These are phyloP conservation scores for Xerus rutilus DNA, from an alignment of 2,797 vertebrate genomes.

Conservation along the genomic window DNA sequence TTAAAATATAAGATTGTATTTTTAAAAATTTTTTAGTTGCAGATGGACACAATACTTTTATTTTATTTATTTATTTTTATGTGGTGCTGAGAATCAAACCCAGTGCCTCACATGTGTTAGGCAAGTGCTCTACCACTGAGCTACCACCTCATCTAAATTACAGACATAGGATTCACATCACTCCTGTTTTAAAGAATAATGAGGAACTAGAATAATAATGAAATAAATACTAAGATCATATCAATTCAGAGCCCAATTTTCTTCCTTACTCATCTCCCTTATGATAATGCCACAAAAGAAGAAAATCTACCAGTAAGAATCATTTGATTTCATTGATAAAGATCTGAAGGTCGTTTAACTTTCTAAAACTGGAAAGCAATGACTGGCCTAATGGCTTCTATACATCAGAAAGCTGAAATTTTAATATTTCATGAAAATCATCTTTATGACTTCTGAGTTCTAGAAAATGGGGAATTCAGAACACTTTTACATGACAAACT, in stretches of 20 bases:
- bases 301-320: not conserved
- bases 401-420: not conserved
- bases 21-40: not conserved
- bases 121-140: no score
- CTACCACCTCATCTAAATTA: not conserved
- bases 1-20: not conserved
- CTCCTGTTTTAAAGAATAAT: not conserved
- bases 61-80: no score
- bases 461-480: not conserved
- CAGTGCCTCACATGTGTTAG: no score
- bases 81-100: no score
- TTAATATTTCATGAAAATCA: slow-evolving; percentile 1
- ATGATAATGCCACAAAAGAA: not conserved
- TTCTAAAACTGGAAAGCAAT: not conserved
- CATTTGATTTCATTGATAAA: not conserved
- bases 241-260: not conserved
- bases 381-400: not conserved
- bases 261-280: not conserved
- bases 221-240: not conserved
- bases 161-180: not conserved
- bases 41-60: no score
- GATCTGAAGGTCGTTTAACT: not conserved
- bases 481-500: slow-evolving; percentile 53
- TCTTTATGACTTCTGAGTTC: slow-evolving; percentile 6
- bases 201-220: not conserved